Evolutionary conservation across 1,140 invertebrate species (phyloP).

Genomic region (Magallana gigas): DNA sequence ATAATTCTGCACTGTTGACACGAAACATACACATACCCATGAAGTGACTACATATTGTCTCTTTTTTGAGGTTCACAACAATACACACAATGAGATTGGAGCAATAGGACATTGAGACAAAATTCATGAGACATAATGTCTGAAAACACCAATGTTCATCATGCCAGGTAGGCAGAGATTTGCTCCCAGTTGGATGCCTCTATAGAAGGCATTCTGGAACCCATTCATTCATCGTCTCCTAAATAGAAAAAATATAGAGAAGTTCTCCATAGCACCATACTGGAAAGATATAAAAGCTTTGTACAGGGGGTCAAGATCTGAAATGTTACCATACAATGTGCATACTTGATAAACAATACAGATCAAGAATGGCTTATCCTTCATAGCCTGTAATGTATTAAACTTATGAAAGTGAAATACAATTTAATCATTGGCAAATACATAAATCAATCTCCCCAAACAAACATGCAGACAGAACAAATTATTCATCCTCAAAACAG

Average conservation of each 20-base stretch:
- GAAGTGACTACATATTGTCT: not conserved
- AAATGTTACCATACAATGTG: too few species aligned
- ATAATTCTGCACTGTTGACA: conserved; percentile 6
- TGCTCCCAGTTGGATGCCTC: not conserved
- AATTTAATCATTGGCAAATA: too few species aligned
- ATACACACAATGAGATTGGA: not conserved
- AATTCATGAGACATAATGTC: not conserved
- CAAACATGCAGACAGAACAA: not conserved
- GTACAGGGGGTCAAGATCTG: too few species aligned
- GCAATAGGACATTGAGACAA: conserved; percentile 7
- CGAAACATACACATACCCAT: not conserved
- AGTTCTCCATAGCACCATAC: not conserved
- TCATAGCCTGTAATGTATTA: too few species aligned
- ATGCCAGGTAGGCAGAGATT: not conserved
- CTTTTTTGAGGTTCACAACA: not conserved
- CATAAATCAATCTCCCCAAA: not conserved
- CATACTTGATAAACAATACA: too few species aligned
- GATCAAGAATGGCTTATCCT: too few species aligned
- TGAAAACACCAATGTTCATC: not conserved
- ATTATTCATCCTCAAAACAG: not conserved
- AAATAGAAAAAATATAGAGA: not conserved
- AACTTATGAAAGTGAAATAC: too few species aligned
- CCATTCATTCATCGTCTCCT: not conserved
- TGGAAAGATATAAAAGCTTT: not conserved
- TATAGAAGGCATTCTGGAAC: not conserved